Base-by-base conservation (phyloP, 2,797 vertebrate genomes). In the Oreochromis mossambicus region DNA sequence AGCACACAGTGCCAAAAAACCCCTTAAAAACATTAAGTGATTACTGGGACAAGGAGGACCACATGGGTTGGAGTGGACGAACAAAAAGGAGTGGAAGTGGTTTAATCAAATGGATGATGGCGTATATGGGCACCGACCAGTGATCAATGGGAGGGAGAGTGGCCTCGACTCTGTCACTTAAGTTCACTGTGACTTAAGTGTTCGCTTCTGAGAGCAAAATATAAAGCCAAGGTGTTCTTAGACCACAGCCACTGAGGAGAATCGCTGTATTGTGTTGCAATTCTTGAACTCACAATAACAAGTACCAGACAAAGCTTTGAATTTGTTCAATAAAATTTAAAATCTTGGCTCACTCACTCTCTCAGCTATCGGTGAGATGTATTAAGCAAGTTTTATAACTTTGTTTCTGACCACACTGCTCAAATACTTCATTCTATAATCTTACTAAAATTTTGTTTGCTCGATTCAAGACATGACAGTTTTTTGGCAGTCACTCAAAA, bases 401-500 rank as follows among this genome's bases (percentile, higher is more conserved):
- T 32, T 77, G 14, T 51, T 75, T 48, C 6, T 48, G 54, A 66
- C 4, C 29, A 19, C 4, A 34, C 34, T 38, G 17, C 73, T 75
- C 19, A 63, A 17, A 50, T 63, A 0, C 61, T 83, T 48, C 26
- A 32, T 15, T 4, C 19, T 66, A 50, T 75, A 19, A 50, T 75
- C 43, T 75, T 50, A 36, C 24, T 81, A 58, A 79, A 8, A 14
- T 75, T n/a, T 50, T 0, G 26, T 7, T 75, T n/a, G 43, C 17
- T 73, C 0, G 15, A 83, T 58, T 84, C 68, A 24, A 82, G 83
- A 56, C 82, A 83, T 77, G 54, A 83, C 56, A 36, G 51, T 80
- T 3, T 11, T 86, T 79, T 86, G 79, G 73, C 63, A 85, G 32
- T 76, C 5, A 81, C 11, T 68, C 56, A 77, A 87, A 89, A 63